Conservation (phyloP, 2,113 vertebrate genomes). For the Toxotes chatareus region DNA sequence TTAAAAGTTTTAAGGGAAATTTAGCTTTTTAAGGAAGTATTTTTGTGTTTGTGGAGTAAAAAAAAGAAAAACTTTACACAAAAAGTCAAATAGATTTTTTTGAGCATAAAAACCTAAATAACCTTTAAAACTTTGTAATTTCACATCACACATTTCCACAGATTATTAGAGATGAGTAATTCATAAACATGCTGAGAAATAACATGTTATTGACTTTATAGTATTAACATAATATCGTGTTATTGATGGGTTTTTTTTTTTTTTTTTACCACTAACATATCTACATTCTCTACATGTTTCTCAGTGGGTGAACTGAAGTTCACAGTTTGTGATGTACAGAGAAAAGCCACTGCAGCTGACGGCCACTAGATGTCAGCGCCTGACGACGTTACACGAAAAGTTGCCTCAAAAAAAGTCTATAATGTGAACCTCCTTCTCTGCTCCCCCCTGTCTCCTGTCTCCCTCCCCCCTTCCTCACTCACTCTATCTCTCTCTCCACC, state of each 20-base stretch:
- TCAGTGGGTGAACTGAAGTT: no score
- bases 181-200: no score
- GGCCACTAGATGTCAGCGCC: constrained; percentile 75
- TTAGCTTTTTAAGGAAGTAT: background rate
- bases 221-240: no score
- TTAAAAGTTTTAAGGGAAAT: no score
- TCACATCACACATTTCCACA: no score
- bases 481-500: constrained; percentile 10
- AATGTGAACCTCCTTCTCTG: constrained; percentile 38
- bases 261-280: no score
- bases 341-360: background rate
- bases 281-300: no score
- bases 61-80: background rate
- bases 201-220: no score
- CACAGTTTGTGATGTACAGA: no score
- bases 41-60: background rate
- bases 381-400: constrained; percentile 61
- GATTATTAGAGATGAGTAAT: no score
- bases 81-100: background rate
- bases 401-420: constrained; percentile 66
- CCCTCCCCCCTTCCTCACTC: constrained; percentile 9
- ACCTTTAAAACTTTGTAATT: no score
- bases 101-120: background rate
- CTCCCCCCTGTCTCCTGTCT: constrained; percentile 15
- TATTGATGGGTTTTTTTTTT: no score